These are phyloP conservation scores for Mesembrinibis cayennensis DNA, from an alignment of 2,113 vertebrate species.

Conservation along the genomic window DNA sequence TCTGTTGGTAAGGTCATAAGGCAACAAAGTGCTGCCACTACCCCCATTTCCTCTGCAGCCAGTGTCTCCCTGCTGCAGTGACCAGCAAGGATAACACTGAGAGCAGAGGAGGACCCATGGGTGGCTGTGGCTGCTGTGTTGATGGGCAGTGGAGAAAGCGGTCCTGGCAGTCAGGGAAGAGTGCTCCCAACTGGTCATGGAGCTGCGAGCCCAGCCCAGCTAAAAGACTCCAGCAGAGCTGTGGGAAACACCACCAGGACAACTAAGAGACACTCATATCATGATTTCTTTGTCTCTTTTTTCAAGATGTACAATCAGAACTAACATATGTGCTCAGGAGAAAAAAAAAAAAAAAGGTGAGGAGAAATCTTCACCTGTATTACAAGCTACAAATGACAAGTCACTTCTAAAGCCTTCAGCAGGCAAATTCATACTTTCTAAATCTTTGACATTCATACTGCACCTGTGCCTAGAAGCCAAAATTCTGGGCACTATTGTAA, in stretches of 20 bases:
- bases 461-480: background rate
- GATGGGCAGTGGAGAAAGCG: background rate
- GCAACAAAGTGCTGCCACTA: background rate
- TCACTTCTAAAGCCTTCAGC: background rate
- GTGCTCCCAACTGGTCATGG: background rate
- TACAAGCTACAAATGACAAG: background rate
- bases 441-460: background rate
- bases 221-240: background rate
- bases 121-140: background rate
- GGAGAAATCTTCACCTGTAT: background rate
- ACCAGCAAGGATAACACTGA: no score
- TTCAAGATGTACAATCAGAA: background rate
- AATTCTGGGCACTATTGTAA: background rate
- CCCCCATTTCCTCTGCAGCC: background rate
- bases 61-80: background rate
- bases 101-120: fast-evolving
- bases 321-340: background rate
- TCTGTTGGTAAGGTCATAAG: background rate
- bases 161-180: background rate
- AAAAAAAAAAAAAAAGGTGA: background rate
- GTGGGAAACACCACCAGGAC: background rate
- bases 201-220: background rate
- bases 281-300: background rate
- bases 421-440: background rate
- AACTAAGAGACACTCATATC: background rate